phyloP scores from a whole-genome alignment of 2,113 vertebrate genomes.

The Datnioides undecimradiatus region DNA sequence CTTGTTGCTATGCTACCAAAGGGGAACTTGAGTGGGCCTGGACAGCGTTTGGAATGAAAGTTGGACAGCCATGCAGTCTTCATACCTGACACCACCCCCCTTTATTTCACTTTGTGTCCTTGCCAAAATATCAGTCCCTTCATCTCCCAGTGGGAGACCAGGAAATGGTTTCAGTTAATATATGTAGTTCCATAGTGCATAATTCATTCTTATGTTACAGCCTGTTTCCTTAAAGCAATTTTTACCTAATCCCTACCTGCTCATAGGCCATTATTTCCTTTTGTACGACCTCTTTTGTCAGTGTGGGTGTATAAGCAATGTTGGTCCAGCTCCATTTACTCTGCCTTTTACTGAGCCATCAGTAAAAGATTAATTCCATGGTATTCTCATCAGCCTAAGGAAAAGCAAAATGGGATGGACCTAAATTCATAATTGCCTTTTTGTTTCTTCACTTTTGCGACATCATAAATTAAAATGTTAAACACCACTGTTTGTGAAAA shows the following conservation, averaged over 20 bases:
- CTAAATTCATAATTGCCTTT: slow-evolving; percentile 15
- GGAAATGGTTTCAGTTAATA: slow-evolving; percentile 11
- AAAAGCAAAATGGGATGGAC: slow-evolving; percentile 20
- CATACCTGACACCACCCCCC: slow-evolving; percentile 59
- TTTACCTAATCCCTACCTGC: neutral
- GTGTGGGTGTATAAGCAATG: neutral
- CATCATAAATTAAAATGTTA: slow-evolving; percentile 34
- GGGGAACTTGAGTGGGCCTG: slow-evolving; percentile 73
- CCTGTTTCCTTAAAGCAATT: slow-evolving; percentile 1
- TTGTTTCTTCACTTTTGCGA: slow-evolving; percentile 32
- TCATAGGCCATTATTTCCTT: neutral
- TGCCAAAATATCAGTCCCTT: slow-evolving; percentile 23
- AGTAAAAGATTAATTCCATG: slow-evolving; percentile 4
- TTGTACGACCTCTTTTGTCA: neutral
- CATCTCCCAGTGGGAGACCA: slow-evolving; percentile 34
- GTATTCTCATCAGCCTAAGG: slow-evolving; percentile 43
- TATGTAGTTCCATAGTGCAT: slow-evolving; percentile 1
- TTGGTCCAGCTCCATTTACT: slow-evolving; percentile 1
- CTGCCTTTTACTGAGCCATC: neutral
- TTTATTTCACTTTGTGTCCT: slow-evolving; percentile 48
- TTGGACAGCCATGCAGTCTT: slow-evolving; percentile 57
- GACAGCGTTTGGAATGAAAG: slow-evolving; percentile 69
- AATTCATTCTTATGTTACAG: slow-evolving; percentile 31
- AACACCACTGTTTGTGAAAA: slow-evolving; percentile 42
- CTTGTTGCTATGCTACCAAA: slow-evolving; percentile 84